Evolutionary conservation across 2,888 invertebrate genomes (phyloP).

Genomic region (Diachrysia chrysitis): DNA sequence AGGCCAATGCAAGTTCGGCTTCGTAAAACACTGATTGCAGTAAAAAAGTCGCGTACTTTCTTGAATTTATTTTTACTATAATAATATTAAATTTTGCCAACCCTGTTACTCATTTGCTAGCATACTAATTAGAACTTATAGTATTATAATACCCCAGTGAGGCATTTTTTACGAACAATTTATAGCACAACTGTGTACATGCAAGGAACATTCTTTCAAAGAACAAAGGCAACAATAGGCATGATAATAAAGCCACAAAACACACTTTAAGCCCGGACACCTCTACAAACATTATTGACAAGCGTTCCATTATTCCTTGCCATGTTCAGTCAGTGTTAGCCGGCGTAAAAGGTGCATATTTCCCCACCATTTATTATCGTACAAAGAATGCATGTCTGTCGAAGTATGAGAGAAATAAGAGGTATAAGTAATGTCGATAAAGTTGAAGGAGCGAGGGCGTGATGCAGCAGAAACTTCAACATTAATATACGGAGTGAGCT

Average conservation of each 20-base stretch:
- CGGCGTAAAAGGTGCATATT: constrained; percentile 6
- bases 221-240: too few species aligned
- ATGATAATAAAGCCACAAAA: neutral
- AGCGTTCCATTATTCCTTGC: neutral
- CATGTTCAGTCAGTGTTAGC: constrained; percentile 2
- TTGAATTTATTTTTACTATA: too few species aligned
- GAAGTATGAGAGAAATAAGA: constrained; percentile 2
- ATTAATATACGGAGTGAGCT: neutral
- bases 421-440: neutral
- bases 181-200: too few species aligned
- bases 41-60: too few species aligned
- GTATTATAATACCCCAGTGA: too few species aligned
- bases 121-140: too few species aligned
- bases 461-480: neutral
- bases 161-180: too few species aligned
- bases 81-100: too few species aligned
- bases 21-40: too few species aligned
- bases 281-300: constrained; percentile 1
- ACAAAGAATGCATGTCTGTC: constrained; percentile 12
- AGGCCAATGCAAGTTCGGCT: too few species aligned
- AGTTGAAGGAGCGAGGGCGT: neutral
- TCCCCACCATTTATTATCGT: constrained; percentile 4
- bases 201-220: too few species aligned
- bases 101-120: too few species aligned
- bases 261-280: neutral